Evolutionary conservation across 2,888 invertebrate species (phyloP), one percentile per base, ranked within the genome.

Genomic region (Tachina grossa): DNA sequence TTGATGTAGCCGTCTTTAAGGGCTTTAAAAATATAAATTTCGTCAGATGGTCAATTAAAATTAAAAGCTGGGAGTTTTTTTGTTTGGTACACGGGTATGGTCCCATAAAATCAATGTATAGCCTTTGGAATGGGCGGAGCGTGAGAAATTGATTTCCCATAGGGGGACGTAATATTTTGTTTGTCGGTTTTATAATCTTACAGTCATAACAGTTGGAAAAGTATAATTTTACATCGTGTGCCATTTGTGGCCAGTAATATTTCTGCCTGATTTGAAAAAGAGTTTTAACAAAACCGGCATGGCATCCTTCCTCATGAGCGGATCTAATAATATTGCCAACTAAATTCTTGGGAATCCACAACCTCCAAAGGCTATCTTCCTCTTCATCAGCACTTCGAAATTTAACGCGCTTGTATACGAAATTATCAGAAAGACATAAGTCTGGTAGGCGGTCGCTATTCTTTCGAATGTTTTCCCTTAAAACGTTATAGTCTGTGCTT

Each of bases 401-500:
- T n/a, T n/a, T n/a, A n/a, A n/a, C n/a, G n/a, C n/a, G n/a, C n/a
- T n/a, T n/a, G 19, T 66, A 83, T 4, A 83, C n/a, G 11, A 61
- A 47, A n/a, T 51, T 45, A 31, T 77, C 72, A 53, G 77, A 14
- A 14, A 49, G 49, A 5, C 49, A 49, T 49, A 49, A n/a, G 14
- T 49, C 14, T n/a, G 49, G 49, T n/a, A 72, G 39, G 10, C 4
- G 4, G 3, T 69, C 49, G 4, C 43, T 10, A 14, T 83, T 78
- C 0, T n/a, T 6, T 1, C 10, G 11, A 3, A 79, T 22, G 1
- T 45, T 71, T 13, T 63, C 49, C 14, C 47, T 49, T 10, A 79
- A 65, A 2, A 49, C 49, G 1, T 31, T n/a, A 45, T 83, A 83
- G 22, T 69, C 75, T 6, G 22, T 55, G 5, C 63, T 55, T 16